phyloP scores from a whole-genome alignment of 2,888 invertebrate species.

The Macroteleia sp. region DNA sequence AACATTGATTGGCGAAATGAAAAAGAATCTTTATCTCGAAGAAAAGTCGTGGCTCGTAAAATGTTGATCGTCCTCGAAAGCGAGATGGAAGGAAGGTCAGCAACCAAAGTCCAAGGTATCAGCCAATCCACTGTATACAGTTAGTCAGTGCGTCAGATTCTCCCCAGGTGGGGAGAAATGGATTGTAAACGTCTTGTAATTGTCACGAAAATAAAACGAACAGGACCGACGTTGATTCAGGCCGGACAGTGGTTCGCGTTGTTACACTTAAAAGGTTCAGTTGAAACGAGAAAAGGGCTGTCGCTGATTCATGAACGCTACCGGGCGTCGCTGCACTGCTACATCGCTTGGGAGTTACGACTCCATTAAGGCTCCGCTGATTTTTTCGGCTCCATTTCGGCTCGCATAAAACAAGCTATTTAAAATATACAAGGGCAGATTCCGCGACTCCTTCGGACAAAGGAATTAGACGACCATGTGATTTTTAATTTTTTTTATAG shows the following conservation, averaged over 20 bases:
- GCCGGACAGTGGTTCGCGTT: conserved; percentile 41
- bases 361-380: conserved; percentile 79
- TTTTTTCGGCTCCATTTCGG: conserved; percentile 79
- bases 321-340: conserved; percentile 42
- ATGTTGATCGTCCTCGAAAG: conserved; percentile 50
- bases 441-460: conserved; percentile 22
- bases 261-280: conserved; percentile 32
- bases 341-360: conserved; percentile 82
- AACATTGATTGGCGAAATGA: conserved; percentile 33
- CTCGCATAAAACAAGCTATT: conserved; percentile 81
- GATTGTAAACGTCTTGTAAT: conserved; percentile 62
- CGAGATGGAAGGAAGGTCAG: conserved; percentile 45
- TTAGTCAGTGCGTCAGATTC: conserved; percentile 32
- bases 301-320: conserved; percentile 56
- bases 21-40: conserved; percentile 30
- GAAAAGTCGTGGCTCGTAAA: conserved; percentile 44
- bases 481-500: no score
- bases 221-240: conserved; percentile 23
- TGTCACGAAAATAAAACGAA: conserved; percentile 58
- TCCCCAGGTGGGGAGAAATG: conserved; percentile 41
- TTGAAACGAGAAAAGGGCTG: conserved; percentile 29
- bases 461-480: conserved; percentile 43
- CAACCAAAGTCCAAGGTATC: conserved; percentile 56
- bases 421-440: conserved; percentile 76
- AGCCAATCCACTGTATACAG: conserved; percentile 31